Conservation (phyloP, 2,797 vertebrate genomes). For the Clarias fuscus region DNA sequence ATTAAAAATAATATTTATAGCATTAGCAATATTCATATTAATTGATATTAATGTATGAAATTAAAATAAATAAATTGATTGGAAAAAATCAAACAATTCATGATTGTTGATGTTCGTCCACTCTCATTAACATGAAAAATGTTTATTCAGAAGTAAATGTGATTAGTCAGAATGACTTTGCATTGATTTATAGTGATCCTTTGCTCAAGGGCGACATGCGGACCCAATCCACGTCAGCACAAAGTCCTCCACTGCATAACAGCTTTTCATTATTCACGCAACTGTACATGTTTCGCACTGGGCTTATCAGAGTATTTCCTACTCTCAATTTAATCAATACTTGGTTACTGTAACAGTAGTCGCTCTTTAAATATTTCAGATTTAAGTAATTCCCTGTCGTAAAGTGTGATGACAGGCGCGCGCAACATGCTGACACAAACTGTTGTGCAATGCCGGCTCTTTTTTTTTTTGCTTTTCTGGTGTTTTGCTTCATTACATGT, state of each 20-base stretch:
- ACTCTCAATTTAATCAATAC: not conserved
- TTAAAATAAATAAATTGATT: not conserved
- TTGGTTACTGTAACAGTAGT: not conserved
- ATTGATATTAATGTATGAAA: not conserved
- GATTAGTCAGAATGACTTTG: not conserved
- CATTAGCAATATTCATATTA: not conserved
- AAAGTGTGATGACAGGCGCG: constrained; percentile 37
- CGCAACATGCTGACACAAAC: constrained; percentile 70
- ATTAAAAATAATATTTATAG: too few species aligned
- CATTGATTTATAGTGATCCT: not conserved
- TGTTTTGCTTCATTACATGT: constrained; percentile 73
- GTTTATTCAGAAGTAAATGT: not conserved
- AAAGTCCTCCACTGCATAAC: not conserved
- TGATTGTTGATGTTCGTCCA: not conserved
- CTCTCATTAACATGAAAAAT: not conserved
- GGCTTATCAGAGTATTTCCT: not conserved
- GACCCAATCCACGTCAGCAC: not conserved
- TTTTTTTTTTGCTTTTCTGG: constrained; percentile 63
- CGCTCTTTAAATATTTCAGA: constrained; percentile 16
- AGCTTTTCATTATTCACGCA: not conserved
- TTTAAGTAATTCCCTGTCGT: constrained; percentile 12
- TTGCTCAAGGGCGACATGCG: not conserved
- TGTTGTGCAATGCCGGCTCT: constrained; percentile 62
- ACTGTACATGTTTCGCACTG: not conserved
- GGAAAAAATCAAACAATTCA: not conserved